These are phyloP conservation scores for Caenorhabditis sp. DNA, from an alignment of 2,888 invertebrate genomes.

Conservation along the genomic window DNA sequence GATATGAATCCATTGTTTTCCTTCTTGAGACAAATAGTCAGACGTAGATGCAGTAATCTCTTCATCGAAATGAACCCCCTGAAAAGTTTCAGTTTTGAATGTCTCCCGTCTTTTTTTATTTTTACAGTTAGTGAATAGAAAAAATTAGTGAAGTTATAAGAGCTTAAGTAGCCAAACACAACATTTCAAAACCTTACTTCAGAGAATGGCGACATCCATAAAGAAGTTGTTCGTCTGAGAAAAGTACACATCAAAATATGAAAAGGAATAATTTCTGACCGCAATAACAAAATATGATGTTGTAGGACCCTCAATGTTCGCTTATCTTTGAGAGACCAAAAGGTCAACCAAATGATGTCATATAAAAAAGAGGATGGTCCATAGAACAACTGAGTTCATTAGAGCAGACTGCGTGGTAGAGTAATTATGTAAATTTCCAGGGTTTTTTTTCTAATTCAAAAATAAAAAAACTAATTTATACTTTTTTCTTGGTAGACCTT, in stretches of 20 bases:
- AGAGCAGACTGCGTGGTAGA: not conserved
- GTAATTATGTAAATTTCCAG: too few species aligned
- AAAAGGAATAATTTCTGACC: not conserved
- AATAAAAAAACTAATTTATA: too few species aligned
- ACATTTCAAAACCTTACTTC: conserved; percentile 5
- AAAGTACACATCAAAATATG: not conserved
- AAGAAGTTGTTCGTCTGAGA: conserved; percentile 8
- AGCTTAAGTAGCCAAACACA: too few species aligned
- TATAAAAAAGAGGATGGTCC: not conserved
- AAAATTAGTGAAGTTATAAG: not conserved
- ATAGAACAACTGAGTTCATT: not conserved
- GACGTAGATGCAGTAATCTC: conserved; percentile 14
- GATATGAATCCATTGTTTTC: conserved; percentile 24
- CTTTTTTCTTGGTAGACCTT: too few species aligned
- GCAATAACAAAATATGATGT: too few species aligned
- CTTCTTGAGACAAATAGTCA: conserved; percentile 10
- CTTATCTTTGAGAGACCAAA: conserved; percentile 11
- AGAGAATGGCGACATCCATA: conserved; percentile 4
- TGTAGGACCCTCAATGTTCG: not conserved
- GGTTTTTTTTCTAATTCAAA: too few species aligned
- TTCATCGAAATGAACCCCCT: conserved; percentile 11
- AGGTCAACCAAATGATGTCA: not conserved
- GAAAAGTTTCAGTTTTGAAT: too few species aligned
- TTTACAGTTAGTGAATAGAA: not conserved
- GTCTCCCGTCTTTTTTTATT: not conserved